Base-by-base conservation (phyloP, 2,888 invertebrate species). In the Dynastes hyllus region DNA sequence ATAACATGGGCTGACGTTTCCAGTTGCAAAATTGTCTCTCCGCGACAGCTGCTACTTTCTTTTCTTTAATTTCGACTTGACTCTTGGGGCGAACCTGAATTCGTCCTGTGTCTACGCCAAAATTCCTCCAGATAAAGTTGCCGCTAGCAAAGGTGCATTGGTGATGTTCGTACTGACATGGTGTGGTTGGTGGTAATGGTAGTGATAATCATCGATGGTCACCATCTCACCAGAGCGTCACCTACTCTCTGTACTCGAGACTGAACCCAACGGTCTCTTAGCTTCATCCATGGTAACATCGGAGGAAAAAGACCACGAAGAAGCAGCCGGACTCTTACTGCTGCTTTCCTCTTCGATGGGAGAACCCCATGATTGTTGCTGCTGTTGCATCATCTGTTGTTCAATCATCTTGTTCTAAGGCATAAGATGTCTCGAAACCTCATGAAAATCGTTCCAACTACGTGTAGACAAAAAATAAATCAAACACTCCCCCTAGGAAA, bases 191-290 rank as follows among this genome's bases (percentile, higher is more conserved):
- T 81, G 82, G 32, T 86, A 85, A 40, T 86, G 86, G 81, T 89
- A 89, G 79, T 89, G 91, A 84, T 93, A 93, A 73, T 93, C 93
- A 81, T 90, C 92, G 29, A 92, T 86, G 0, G 91, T 90, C 22
- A 91, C 93, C 84, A 89, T 87, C 84, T 95, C 95, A 13, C 93
- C 92, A 76, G 92, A 92, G 88, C n/a, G n/a, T n/a, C 95, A 95
- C 85, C 94, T 93, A 58, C 96, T 96, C 88, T 96, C 96, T 37
- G 95, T 96, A 89, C 96, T 96, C 2, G 96, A 96, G 0, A 97
- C 96, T 0, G 96, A 96, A 37, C 96, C 96, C 81, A 96, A 90
- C 0, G 96, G 96, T 86, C 95, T 95, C 87, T 96, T 95, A 2
- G 95, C 94, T 84, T 96, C 96, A 84, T 96, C 96, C 89, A 94